Percentiles rank a stretch among this genome's conserved stretches.
These are phyloP conservation scores for Cheilosia vernalis DNA, from an alignment of 2,888 invertebrate genomes.

Conservation along the genomic window DNA sequence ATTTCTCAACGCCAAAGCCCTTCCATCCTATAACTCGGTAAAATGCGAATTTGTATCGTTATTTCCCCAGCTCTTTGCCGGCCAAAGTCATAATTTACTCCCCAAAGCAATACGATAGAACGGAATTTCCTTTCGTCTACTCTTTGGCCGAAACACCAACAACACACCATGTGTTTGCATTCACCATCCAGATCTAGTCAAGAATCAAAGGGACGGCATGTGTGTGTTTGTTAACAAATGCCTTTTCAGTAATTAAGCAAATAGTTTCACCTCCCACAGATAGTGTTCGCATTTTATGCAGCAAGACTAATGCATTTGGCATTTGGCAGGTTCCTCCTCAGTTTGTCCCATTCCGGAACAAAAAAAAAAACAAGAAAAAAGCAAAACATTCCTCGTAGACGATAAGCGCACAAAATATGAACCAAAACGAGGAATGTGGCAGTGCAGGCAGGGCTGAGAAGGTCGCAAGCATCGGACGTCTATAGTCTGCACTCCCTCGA, in stretches of 20 bases:
- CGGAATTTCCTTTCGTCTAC: conserved; percentile 43
- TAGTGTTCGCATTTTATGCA: conserved; percentile 48
- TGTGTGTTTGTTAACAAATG: conserved; percentile 28
- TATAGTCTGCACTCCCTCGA: conserved; percentile 29
- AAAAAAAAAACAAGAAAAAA: not conserved
- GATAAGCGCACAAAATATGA: conserved; percentile 45
- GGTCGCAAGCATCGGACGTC: not conserved
- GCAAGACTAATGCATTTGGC: conserved; percentile 60
- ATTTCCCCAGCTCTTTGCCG: conserved; percentile 27
- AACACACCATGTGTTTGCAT: conserved; percentile 5
- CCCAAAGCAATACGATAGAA: conserved; percentile 55
- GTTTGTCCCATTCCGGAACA: not conserved
- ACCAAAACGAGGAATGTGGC: conserved; percentile 24
- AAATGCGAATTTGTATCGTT: conserved; percentile 60
- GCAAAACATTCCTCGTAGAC: conserved; percentile 22
- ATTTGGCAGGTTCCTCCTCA: conserved; percentile 4
- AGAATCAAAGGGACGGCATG: conserved; percentile 2
- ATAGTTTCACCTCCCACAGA: conserved; percentile 52
- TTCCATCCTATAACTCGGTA: not conserved
- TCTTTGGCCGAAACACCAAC: not conserved
- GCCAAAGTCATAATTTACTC: conserved; percentile 54
- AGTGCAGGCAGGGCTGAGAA: not conserved
- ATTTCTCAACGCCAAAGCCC: conserved; percentile 26
- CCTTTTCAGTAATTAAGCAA: conserved; percentile 71
- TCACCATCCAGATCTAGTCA: no score